Evolutionary conservation across 1,140 invertebrate species (phyloP), one percentile per base, ranked within the genome.

Genomic region (Drosophila ficusphila): DNA sequence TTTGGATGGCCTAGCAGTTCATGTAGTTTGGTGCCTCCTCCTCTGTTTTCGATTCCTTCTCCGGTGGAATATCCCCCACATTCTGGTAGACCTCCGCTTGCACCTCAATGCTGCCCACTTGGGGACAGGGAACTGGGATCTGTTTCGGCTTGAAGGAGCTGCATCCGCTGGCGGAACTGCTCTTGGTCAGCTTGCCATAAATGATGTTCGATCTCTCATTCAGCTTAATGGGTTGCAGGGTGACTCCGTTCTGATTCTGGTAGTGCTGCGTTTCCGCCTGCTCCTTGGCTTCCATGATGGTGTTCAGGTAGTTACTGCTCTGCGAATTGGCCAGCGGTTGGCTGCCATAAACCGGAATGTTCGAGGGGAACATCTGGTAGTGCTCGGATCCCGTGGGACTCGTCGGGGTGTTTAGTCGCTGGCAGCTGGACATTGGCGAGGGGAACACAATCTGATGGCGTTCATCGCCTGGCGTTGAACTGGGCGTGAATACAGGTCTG

Each of bases 401-500:
- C 14, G 90, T 91, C n/a, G 90, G 90, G 5, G 86, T 91, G 38
- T 89, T 77, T 6, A 90, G 29, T 8, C 89, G 81, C 47, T 76
- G 72, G 38, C 71, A 79, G 23, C 78, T 88, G 54, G 79, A 88
- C 79, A 90, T 89, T 12, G 88, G 81, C 29, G 90, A 89, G 29
- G 90, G 83, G 19, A 90, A 90, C 0, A 89, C 77, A 2, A 91
- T 77, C 61, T 90, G 90, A 39, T 90, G 85, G 0, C 89, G 75
- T 27, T 91, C 91, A 42, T 91, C 90, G 1, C 88, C 83, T 0
- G 90, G 89, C 38, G 90, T 91, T 0, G 91, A 91, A 19, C 74
- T 78, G 0, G 90, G 89, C 11, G 90, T 90, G 8, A 89, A 78
- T 0, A 91, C 78, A 0, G 93, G 93, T 7, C 93, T 88, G 8